phyloP scores from a whole-genome alignment of 2,113 vertebrate species.

The Donacobius atricapilla region DNA sequence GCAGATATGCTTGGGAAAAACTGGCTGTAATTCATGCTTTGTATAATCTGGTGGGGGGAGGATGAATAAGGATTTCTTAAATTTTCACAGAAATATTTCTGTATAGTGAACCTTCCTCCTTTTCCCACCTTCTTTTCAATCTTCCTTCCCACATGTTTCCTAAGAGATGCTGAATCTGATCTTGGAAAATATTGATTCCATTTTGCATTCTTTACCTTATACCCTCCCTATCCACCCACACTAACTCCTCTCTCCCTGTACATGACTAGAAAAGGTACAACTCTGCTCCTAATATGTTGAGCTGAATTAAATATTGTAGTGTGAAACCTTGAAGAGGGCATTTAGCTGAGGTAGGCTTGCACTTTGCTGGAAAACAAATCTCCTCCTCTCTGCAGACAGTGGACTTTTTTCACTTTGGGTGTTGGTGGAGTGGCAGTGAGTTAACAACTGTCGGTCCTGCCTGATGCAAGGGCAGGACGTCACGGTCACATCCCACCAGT shows the following conservation, averaged over 20 bases:
- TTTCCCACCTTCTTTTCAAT: slow-evolving; percentile 4
- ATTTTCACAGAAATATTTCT: slow-evolving; percentile 13
- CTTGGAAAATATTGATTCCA: neutral
- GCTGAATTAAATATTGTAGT: neutral
- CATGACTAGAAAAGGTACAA: neutral
- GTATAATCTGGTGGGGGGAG: neutral
- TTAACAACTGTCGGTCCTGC: neutral
- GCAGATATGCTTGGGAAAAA: neutral
- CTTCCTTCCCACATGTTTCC: neutral
- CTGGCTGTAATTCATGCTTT: slow-evolving; percentile 40
- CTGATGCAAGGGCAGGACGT: neutral
- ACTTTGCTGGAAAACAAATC: neutral
- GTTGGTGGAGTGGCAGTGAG: neutral
- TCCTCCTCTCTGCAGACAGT: neutral
- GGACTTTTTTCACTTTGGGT: neutral
- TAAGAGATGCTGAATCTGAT: neutral
- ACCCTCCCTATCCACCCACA: neutral
- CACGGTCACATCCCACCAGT: no score
- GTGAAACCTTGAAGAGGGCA: neutral
- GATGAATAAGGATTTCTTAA: neutral
- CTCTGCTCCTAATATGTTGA: neutral
- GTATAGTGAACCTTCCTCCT: neutral
- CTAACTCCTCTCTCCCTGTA: neutral
- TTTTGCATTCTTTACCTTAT: neutral
- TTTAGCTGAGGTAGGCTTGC: neutral